phyloP scores from a whole-genome alignment of 1,140 invertebrate genomes.

The Drosophila yakuba region DNA sequence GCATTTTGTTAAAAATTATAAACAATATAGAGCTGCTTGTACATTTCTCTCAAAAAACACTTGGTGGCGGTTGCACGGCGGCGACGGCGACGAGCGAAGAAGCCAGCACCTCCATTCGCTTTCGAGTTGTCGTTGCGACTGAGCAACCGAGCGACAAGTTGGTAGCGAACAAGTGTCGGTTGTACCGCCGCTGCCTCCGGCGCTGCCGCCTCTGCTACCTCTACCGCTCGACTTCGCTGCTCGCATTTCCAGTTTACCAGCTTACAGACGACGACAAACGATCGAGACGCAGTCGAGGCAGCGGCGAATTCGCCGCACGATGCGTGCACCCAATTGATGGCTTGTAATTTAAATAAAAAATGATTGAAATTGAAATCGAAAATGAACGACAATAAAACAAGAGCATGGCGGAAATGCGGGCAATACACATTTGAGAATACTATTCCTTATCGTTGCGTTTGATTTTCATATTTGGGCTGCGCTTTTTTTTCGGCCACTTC shows the following conservation, averaged over 20 bases:
- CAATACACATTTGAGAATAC: conserved; percentile 13
- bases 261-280: too few relatives aligned
- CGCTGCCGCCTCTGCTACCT: background rate
- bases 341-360: conserved; percentile 59
- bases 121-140: conserved; percentile 77
- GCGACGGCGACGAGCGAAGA: conserved; percentile 57
- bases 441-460: conserved; percentile 39
- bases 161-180: conserved; percentile 79
- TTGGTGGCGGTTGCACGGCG: conserved; percentile 64
- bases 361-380: conserved; percentile 60
- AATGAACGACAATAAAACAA: conserved; percentile 40
- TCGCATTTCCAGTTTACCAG: conserved; percentile 47
- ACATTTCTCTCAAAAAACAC: conserved; percentile 72
- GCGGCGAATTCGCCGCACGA: conserved; percentile 41
- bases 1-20: conserved; percentile 66
- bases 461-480: conserved; percentile 43
- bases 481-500: conserved; percentile 55
- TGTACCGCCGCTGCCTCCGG: conserved; percentile 5
- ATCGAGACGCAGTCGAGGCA: conserved; percentile 24
- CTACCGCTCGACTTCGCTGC: conserved; percentile 27
- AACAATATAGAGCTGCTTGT: conserved; percentile 42
- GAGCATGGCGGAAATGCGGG: conserved; percentile 41
- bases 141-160: conserved; percentile 61
- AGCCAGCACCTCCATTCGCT: conserved; percentile 81
- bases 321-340: conserved; percentile 34